A percentile compares a stretch with the other conserved stretches of the same genome.
phyloP scores from a whole-genome alignment of 2,888 invertebrate genomes.

The Lucinisca nassula region DNA sequence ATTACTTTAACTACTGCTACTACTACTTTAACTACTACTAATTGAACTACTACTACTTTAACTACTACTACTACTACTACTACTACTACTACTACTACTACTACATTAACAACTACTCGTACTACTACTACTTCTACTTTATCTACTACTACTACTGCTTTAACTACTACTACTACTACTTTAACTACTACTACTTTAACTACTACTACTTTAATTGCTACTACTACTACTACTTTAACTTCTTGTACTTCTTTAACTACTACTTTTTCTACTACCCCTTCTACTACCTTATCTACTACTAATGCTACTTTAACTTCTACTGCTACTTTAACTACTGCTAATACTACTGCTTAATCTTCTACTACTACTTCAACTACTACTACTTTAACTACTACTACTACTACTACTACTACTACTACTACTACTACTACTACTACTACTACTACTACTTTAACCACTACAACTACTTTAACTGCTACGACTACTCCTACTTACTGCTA shows the following conservation, averaged over 20 bases:
- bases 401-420: constrained; percentile 22
- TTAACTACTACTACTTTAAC: background rate
- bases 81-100: constrained; percentile 8
- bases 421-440: constrained; percentile 35
- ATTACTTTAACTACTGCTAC: no score
- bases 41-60: background rate
- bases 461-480: no score
- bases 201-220: constrained; percentile 33
- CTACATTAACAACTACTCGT: constrained; percentile 15
- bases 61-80: background rate
- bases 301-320: no score
- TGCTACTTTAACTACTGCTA: no score
- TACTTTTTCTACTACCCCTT: no score
- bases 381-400: constrained; percentile 27
- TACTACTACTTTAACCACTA: no score
- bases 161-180: background rate
- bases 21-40: no score
- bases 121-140: no score
- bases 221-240: constrained; percentile 46
- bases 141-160: no score
- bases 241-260: constrained; percentile 41
- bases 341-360: no score
- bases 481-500: no score
- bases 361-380: constrained; percentile 29
- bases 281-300: no score